Base-by-base conservation (phyloP, 2,888 invertebrate species). In the Operophtera brumata region DNA sequence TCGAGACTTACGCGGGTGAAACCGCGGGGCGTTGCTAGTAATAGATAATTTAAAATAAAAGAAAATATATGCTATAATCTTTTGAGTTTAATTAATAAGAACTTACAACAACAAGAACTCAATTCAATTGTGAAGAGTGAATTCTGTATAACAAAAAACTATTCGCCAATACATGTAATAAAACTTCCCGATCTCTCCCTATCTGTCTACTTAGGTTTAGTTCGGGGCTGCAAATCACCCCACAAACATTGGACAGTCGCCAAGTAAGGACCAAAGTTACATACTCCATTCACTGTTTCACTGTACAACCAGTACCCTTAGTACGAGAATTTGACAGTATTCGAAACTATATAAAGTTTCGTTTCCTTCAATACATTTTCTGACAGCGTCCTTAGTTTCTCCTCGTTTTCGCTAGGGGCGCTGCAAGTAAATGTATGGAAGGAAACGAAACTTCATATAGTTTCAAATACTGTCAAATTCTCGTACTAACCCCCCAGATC, bases 181-280 rank as follows among this genome's bases (percentile, higher is more conserved):
- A 54, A 45, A 47, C 36, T 40, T 35, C 13, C 41, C 42, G 51
- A 40, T 43, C 8, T 6, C 9, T 37, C 39, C 43, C 2, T 47
- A 37, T 44, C 42, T 47, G 39, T 35, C 35, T 11, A 28, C 47
- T 61, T 45, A 44, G 56, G 57, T 45, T 51, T 61, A 57, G 50
- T 46, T 48, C 62, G 57, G 62, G 59, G 53, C 30, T 32, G 36
- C 57, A 52, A 56, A 43, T 57, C 65, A 70, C 62, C 73, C 71
- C 64, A 64, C 71, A 57, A 61, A 59, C 51, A 52, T 76, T 78
- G 75, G 74, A 71, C 61, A 59, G 43, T 54, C 51, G 75, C 77
- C 78, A 81, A 47, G 32, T 48, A 50, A 30, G 25, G 20, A 14
- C 20, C 11, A 45, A 40, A 12, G 14, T 47, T 35, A 39, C 11